Conservation (phyloP, 2,113 vertebrate species). For the Haemorhous mexicanus region DNA sequence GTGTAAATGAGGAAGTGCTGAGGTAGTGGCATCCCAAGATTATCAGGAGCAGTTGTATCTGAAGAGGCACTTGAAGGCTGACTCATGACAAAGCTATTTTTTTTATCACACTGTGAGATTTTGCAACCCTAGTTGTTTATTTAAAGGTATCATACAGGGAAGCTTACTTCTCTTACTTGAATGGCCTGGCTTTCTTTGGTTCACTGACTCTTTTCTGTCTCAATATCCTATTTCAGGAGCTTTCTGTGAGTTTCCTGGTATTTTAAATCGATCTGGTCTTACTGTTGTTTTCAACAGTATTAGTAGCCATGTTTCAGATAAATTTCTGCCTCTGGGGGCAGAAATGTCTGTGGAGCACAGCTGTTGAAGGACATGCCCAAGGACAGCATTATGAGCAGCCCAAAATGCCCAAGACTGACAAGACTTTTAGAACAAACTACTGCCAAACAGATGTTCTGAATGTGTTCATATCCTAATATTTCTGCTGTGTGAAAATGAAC, state of each 20-base stretch:
- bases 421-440: neutral
- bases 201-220: neutral
- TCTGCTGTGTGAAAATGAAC: neutral
- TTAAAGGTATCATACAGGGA: neutral
- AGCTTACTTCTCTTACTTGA: neutral
- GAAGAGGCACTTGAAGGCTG: neutral
- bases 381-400: neutral
- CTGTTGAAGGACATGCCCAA: neutral
- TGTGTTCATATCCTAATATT: neutral
- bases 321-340: neutral
- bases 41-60: neutral
- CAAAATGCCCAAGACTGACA: neutral
- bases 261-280: neutral
- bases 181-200: neutral
- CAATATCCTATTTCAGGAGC: neutral
- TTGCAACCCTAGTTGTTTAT: neutral
- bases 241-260: neutral
- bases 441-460: neutral
- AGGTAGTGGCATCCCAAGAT: neutral
- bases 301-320: neutral
- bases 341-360: neutral
- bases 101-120: neutral
- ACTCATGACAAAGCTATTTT: neutral
- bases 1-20: accelerated
- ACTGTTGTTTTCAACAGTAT: neutral